Conservation (phyloP, 2,113 vertebrate genomes). For the mouse (Mus musculus) region DNA sequence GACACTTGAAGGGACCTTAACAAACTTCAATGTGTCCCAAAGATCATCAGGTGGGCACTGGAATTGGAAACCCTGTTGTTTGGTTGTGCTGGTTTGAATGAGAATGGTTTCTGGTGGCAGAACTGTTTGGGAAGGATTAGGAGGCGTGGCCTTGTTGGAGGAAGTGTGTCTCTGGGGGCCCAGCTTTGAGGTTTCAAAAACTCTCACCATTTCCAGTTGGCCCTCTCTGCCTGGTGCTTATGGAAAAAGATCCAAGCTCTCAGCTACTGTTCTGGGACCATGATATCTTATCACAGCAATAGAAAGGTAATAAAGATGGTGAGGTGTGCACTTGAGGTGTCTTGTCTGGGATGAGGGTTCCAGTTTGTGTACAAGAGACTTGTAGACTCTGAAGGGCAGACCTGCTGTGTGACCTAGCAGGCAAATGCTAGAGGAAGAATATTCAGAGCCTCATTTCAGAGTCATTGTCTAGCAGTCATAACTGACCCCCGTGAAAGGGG, state of each 20-base stretch:
- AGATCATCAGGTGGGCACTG: neutral
- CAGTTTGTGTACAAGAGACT: neutral
- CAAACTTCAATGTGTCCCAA: neutral
- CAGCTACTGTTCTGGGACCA: neutral
- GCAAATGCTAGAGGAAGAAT: neutral
- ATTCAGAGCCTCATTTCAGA: neutral
- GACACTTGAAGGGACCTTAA: neutral
- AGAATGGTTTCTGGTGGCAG: neutral
- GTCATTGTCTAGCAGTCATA: neutral
- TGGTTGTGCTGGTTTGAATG: neutral
- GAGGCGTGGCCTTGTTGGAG: neutral
- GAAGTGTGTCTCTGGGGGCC: neutral
- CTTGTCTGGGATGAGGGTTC: neutral
- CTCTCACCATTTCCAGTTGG: neutral
- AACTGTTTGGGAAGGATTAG: neutral
- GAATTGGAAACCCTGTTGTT: neutral
- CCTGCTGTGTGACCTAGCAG: neutral
- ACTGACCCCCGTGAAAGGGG: neutral
- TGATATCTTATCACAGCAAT: neutral
- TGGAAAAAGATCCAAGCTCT: neutral
- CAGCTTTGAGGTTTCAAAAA: neutral
- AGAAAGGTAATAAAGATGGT: neutral
- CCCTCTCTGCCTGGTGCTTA: neutral
- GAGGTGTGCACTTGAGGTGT: neutral
- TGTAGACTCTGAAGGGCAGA: neutral